Evolutionary conservation across 2,888 invertebrate species (phyloP).

Genomic region (Tipula lateralis): DNA sequence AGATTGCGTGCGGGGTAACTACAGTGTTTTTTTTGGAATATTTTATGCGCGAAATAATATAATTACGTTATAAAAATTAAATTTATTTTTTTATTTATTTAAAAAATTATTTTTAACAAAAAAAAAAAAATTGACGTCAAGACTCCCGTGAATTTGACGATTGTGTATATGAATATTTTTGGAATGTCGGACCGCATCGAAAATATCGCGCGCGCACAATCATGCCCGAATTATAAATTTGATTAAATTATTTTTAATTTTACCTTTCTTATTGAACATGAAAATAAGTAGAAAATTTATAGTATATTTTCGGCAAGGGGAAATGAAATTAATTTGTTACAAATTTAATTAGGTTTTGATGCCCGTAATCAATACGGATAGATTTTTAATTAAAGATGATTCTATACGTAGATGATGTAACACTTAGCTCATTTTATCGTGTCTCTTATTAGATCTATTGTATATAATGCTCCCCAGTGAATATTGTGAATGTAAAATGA

Average conservation of each 20-base stretch:
- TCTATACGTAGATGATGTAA: no score
- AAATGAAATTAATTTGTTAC: background rate
- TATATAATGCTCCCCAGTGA: no score
- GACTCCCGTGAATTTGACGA: constrained; percentile 11
- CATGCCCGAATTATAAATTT: background rate
- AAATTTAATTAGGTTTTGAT: background rate
- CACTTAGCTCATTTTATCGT: no score
- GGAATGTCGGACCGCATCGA: background rate
- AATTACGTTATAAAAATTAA: background rate
- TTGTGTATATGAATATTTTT: background rate
- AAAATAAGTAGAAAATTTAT: background rate
- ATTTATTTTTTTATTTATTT: background rate
- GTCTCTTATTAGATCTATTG: no score
- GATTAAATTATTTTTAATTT: background rate
- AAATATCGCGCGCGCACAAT: background rate
- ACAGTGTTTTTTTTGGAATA: background rate
- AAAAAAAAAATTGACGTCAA: background rate
- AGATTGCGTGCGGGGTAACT: background rate
- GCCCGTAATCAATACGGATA: background rate
- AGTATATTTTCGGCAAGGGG: background rate
- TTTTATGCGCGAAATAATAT: background rate
- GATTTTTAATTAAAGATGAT: background rate
- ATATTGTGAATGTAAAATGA: no score
- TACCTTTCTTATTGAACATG: background rate
- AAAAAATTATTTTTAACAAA: background rate